phyloP scores from a whole-genome alignment of 2,888 invertebrate species.

The Scrobipalpa atriplicella region DNA sequence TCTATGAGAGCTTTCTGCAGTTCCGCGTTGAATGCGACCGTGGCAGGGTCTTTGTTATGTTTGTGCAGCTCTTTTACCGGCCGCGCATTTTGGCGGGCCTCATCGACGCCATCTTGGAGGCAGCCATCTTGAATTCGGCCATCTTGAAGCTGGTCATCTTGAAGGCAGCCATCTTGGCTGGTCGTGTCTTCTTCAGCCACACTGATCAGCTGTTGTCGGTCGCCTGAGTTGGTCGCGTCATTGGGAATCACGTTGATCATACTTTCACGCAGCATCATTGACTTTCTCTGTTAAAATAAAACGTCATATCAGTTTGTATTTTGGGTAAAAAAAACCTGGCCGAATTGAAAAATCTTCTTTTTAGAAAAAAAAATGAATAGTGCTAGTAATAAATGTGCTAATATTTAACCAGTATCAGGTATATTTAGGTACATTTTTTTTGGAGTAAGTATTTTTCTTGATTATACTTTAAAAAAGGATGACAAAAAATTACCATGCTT shows the following conservation, averaged over 20 bases:
- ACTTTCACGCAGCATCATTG: conserved; percentile 15
- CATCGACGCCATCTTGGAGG: background rate
- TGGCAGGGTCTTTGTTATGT: background rate
- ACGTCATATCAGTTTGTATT: too few relatives aligned
- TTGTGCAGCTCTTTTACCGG: background rate
- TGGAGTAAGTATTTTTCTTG: too few relatives aligned
- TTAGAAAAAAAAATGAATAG: too few relatives aligned
- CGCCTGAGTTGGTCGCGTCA: background rate
- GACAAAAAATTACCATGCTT: conserved; percentile 33
- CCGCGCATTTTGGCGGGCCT: background rate
- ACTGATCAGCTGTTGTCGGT: background rate
- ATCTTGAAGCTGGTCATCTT: background rate
- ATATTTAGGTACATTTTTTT: too few relatives aligned
- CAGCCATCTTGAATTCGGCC: background rate
- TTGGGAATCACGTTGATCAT: background rate
- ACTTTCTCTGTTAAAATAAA: conserved; percentile 6
- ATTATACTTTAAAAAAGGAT: too few relatives aligned
- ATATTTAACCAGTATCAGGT: too few relatives aligned
- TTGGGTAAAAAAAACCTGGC: too few relatives aligned
- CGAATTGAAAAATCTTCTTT: too few relatives aligned
- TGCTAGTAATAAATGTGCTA: too few relatives aligned
- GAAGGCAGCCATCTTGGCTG: background rate
- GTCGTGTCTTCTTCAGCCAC: background rate
- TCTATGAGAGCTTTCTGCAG: background rate
- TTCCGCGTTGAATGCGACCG: conserved; percentile 5